Base-by-base conservation (phyloP, 1,140 invertebrate genomes). In the Arctopsyche grandis region DNA sequence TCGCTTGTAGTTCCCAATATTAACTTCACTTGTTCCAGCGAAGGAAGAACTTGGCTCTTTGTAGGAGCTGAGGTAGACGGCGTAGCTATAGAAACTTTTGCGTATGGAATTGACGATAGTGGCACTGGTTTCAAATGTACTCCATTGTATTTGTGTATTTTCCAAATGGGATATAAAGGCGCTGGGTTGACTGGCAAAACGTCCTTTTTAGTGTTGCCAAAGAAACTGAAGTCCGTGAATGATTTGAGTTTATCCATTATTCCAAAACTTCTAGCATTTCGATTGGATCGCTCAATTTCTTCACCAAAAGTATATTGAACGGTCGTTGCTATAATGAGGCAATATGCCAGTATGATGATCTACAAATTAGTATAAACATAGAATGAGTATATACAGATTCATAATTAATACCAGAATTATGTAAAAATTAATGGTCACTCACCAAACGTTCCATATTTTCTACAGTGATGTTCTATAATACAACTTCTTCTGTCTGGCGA, bases 131-230 rank as follows among this genome's bases (percentile, higher is more conserved):
- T 80, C 9, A 82, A 38, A 63, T 80, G 77, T 12, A 82, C 48
- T 69, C 81, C 81, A 69, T 78, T 80, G 24, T 82, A 82, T 69
- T 82, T 82, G 29, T 82, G 81, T 19, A 82, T 75, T 74, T 82
- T 82, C 73, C 73, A 82, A 21, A 80, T 58, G 14, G 79, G 81
- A 56, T 73, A 82, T 46, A 71, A n/a, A n/a, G n/a, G n/a, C n/a
- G n/a, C n/a, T n/a, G n/a, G 21, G 29, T 38, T 7, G 7, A 38
- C 29, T 12, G 60, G 81, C 14, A 24, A 66, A 4, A 43, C 66
- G 4, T 43, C 29, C 29, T 38, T 38, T 38, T 38, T 38, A 38
- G 29, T 38, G 1, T 38, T 7, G 29, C 7, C 3, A 38, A 38
- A 38, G 29, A 38, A 38, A 7, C 29, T 38, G n/a, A n/a, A n/a